These are phyloP conservation scores for Anaspis maculata DNA, from an alignment of 2,888 invertebrate genomes.

Conservation along the genomic window DNA sequence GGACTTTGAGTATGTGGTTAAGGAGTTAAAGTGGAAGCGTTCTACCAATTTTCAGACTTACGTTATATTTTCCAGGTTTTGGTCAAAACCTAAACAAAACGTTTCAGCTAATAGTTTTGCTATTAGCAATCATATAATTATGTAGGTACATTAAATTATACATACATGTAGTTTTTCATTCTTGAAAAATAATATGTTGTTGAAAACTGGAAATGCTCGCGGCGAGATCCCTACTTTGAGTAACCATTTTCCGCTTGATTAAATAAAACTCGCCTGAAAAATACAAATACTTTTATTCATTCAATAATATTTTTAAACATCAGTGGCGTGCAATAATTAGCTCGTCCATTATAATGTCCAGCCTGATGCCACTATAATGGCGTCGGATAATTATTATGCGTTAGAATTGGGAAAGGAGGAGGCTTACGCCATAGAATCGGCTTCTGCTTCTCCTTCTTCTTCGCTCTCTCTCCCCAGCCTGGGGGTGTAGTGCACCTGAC, in stretches of 20 bases:
- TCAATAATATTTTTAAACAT: constrained; percentile 7
- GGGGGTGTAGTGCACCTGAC: constrained; percentile 24
- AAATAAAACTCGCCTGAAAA: constrained; percentile 11
- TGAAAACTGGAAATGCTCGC: constrained; percentile 1
- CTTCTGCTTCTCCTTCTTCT: constrained; percentile 11
- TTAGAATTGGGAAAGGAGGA: too few relatives aligned
- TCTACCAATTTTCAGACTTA: too few relatives aligned
- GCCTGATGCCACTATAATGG: constrained; percentile 13
- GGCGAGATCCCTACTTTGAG: background rate
- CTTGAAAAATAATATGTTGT: constrained; percentile 1
- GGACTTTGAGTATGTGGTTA: too few relatives aligned
- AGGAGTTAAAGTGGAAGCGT: too few relatives aligned
- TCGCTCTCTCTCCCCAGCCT: constrained; percentile 30
- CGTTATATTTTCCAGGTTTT: too few relatives aligned
- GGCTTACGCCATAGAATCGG: background rate
- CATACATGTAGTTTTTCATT: too few relatives aligned
- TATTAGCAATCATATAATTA: too few relatives aligned
- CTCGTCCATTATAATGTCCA: constrained; percentile 12
- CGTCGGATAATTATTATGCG: constrained; percentile 3
- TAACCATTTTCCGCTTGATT: background rate
- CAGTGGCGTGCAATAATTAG: constrained; percentile 6
- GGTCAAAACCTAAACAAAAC: too few relatives aligned
- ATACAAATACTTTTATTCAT: constrained; percentile 11
- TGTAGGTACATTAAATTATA: too few relatives aligned
- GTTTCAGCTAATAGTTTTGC: background rate